Evolutionary conservation across 2,113 vertebrate genomes (phyloP).

Genomic region (Marmota flaviventris): DNA sequence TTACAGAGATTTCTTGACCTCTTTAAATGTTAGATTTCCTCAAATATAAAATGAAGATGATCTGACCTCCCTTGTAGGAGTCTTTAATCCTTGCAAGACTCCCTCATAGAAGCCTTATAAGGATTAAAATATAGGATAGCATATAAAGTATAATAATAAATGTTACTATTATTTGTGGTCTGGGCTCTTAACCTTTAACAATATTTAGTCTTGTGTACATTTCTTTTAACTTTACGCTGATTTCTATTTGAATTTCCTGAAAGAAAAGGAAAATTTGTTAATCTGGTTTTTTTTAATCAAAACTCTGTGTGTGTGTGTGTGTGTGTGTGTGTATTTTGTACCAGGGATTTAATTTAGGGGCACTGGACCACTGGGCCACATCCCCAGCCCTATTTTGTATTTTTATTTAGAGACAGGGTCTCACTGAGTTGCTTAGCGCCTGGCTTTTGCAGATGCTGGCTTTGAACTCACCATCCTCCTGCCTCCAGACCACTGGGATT

Average conservation of each 20-base stretch:
- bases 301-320: too few species aligned
- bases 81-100: not conserved
- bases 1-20: not conserved
- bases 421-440: too few species aligned
- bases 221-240: not conserved
- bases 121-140: not conserved
- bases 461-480: too few species aligned
- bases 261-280: slow-evolving; percentile 40
- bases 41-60: slow-evolving; percentile 16
- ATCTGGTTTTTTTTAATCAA: not conserved
- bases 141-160: not conserved
- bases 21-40: slow-evolving; percentile 2
- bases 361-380: too few species aligned
- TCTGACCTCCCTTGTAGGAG: not conserved
- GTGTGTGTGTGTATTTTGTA: too few species aligned
- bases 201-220: not conserved
- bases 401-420: too few species aligned
- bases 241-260: not conserved
- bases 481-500: too few species aligned
- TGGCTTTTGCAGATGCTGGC: too few species aligned
- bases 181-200: not conserved
- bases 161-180: not conserved
- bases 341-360: too few species aligned
- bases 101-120: not conserved
- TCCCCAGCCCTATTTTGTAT: too few species aligned